phyloP scores from a whole-genome alignment of 2,113 vertebrate species.

The Meles meles region DNA sequence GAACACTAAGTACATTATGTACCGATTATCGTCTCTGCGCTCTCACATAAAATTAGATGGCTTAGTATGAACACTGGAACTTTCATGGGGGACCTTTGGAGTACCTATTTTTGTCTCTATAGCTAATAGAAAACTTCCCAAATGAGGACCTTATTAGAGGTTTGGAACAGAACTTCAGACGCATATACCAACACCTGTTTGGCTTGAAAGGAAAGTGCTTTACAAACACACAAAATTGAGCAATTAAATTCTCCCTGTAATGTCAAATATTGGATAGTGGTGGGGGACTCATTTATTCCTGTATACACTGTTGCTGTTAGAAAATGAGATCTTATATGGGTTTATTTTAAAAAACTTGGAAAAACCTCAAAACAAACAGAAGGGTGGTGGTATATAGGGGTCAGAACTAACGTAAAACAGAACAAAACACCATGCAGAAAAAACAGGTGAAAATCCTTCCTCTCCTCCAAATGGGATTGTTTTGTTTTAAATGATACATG shows the following conservation, averaged over 20 bases:
- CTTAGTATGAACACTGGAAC: not conserved
- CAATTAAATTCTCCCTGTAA: not conserved
- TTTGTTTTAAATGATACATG: not conserved
- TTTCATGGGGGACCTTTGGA: not conserved
- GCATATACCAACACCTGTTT: not conserved
- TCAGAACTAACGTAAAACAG: not conserved
- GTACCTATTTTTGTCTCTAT: not conserved
- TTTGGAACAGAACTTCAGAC: not conserved
- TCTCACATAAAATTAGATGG: not conserved
- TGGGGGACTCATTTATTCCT: not conserved
- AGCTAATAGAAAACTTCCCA: not conserved
- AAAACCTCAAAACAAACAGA: not conserved
- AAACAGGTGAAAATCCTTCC: not conserved
- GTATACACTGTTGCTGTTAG: not conserved
- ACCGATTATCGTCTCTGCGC: not conserved
- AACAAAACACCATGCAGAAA: not conserved
- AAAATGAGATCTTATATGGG: not conserved
- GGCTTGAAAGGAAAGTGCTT: not conserved
- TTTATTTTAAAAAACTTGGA: conserved; percentile 49
- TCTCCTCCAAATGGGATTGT: not conserved
- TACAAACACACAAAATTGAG: not conserved
- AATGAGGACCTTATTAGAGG: not conserved
- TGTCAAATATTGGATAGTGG: not conserved
- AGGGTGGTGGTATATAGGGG: not conserved
- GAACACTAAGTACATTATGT: not conserved